Base-by-base conservation (phyloP, 2,888 invertebrate genomes). In the Teleogryllus oceanicus region DNA sequence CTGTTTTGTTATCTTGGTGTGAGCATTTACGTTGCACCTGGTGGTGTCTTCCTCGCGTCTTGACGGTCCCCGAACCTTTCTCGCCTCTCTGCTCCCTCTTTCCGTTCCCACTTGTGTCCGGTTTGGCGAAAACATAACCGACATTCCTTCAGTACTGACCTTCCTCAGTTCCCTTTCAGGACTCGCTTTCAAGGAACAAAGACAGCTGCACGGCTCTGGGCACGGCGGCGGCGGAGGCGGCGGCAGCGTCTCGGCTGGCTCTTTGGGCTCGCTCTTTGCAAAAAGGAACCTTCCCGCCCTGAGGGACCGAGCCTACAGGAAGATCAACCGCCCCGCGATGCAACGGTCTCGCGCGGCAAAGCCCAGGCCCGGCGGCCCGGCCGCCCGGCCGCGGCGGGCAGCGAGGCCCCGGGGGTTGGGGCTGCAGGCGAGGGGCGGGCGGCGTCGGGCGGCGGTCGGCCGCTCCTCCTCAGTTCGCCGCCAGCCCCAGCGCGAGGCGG, bases 111-210 rank as follows among this genome's bases (percentile, higher is more conserved):
- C n/a, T 13, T 62, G 62, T n/a, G 62, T 62, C 62, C 62, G 62
- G 62, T 62, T 62, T n/a, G 62, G 62, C 62, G 62, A 62, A 62
- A 62, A 62, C 62, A 13, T 62, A 62, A 62, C 62, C 62, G 62
- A 62, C 62, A 62, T 62, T 62, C 62, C 62, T 62, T 12, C 16
- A 10, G 62, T 62, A 62, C 62, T 62, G 62, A 62, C 62, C 62
- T 62, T 62, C 62, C 62, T 62, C 62, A 62, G 62, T 62, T 62
- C n/a, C 62, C 62, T 62, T 62, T 62, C 62, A 62, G 62, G 62
- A 62, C 62, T 62, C n/a, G 62, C 62, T 62, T 62, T 62, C 16
- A 62, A 13, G 16, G 62, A n/a, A 62, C 62, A 62, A 62, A 62
- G 62, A 13, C 62, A 62, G 62, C 62, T 62, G 62, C 37, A 37